Evolutionary conservation across 92 coral and sea anemone genomes (phyloP).

Genomic region (Parazoanthus atlanticus): DNA sequence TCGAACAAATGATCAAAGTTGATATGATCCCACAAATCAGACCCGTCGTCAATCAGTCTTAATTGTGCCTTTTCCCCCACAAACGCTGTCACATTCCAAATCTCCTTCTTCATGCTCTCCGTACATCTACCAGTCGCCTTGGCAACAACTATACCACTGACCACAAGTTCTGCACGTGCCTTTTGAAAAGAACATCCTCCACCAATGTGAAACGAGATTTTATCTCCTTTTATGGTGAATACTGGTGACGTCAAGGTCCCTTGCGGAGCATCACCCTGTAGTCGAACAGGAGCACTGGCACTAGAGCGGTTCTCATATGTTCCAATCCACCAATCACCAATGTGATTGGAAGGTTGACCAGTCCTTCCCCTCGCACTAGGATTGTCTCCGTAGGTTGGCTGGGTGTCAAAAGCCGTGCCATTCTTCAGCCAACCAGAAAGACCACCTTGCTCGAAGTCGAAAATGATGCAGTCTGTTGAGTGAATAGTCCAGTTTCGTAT

Average conservation of each 20-base stretch:
- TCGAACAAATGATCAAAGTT: constrained; percentile 55
- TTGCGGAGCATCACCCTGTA: constrained; percentile 54
- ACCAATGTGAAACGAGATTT: constrained; percentile 51
- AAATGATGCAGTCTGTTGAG: constrained; percentile 14
- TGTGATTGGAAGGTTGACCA: constrained; percentile 52
- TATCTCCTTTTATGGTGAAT: constrained; percentile 36
- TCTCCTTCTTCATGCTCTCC: constrained; percentile 20
- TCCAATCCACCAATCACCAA: constrained; percentile 73
- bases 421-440: constrained; percentile 46
- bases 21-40: constrained; percentile 54
- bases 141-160: constrained; percentile 36
- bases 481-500: no score
- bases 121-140: constrained; percentile 14
- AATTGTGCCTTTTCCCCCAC: constrained; percentile 42
- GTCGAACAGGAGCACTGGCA: background rate
- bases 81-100: constrained; percentile 44
- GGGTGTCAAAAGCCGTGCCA: constrained; percentile 51
- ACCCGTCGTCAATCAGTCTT: constrained; percentile 34
- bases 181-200: constrained; percentile 16
- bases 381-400: constrained; percentile 74
- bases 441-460: constrained; percentile 62
- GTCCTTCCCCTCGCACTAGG: constrained; percentile 24
- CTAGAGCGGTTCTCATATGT: constrained; percentile 54
- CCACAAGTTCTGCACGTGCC: constrained; percentile 40
- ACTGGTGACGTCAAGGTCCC: constrained; percentile 75